These are phyloP conservation scores for Microplitis mediator DNA, from an alignment of 1,140 invertebrate genomes.

Conservation along the genomic window DNA sequence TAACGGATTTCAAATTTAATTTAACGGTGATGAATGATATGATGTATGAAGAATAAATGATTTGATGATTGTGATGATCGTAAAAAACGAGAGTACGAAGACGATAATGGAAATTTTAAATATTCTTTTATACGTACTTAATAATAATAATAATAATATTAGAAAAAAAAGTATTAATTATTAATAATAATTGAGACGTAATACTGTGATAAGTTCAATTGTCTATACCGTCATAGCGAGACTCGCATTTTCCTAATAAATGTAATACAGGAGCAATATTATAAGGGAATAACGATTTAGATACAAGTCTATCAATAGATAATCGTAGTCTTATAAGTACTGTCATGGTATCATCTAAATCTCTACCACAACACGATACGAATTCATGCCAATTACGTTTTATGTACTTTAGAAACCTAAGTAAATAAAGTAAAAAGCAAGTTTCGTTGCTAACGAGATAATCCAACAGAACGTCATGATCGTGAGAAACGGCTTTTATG, in stretches of 20 bases:
- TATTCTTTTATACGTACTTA: too few species aligned
- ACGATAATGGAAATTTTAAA: too few species aligned
- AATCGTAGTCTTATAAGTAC: constrained; percentile 79
- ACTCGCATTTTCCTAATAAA: constrained; percentile 83
- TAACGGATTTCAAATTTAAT: too few species aligned
- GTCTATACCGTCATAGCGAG: constrained; percentile 77
- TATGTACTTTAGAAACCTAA: constrained; percentile 85
- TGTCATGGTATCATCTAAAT: constrained; percentile 82
- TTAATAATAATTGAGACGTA: constrained; percentile 6
- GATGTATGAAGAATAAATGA: too few species aligned
- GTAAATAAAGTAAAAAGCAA: constrained; percentile 85
- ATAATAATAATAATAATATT: neutral
- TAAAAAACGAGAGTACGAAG: too few species aligned
- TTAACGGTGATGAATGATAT: too few species aligned
- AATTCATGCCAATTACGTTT: constrained; percentile 84
- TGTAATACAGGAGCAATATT: constrained; percentile 87
- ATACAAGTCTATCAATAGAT: constrained; percentile 81
- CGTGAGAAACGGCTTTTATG: constrained; percentile 80
- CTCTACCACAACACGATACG: constrained; percentile 75
- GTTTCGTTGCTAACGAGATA: constrained; percentile 90
- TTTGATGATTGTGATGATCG: too few species aligned
- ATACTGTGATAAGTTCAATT: constrained; percentile 41
- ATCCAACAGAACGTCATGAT: constrained; percentile 82
- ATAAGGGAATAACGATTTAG: constrained; percentile 84
- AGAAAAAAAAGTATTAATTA: neutral